Percentiles rank a stretch among this genome's conserved stretches.
These are phyloP conservation scores for Tychaedon coryphoeus DNA, from an alignment of 2,113 vertebrate genomes.

Conservation along the genomic window DNA sequence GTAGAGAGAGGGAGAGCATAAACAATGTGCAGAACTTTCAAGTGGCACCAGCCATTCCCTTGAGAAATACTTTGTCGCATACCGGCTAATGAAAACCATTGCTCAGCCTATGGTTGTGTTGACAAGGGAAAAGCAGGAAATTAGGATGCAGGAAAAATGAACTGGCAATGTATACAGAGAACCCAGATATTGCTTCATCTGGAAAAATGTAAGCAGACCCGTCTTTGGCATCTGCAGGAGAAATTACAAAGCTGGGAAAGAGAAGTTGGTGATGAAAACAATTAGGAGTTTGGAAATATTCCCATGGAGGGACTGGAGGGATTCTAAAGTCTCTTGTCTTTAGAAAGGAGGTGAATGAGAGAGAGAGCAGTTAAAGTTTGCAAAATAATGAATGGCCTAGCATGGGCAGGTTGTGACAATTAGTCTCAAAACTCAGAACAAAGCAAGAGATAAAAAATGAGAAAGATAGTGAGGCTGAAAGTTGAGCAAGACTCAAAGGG, in stretches of 20 bases:
- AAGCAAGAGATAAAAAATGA: background rate
- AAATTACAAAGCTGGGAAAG: slow-evolving; percentile 25
- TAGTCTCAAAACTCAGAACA: background rate
- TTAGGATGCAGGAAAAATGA: slow-evolving; percentile 1
- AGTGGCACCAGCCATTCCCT: background rate
- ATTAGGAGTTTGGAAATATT: background rate
- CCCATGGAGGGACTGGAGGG: background rate
- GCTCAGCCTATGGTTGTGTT: background rate
- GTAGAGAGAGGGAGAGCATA: background rate
- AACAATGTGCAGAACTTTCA: background rate
- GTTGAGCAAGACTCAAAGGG: background rate
- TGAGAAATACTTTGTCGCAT: background rate
- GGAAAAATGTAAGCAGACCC: slow-evolving; percentile 6
- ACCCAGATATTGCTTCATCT: slow-evolving; percentile 9
- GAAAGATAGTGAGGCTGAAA: background rate
- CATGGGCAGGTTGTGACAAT: background rate
- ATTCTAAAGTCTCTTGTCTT: background rate
- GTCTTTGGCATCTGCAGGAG: slow-evolving; percentile 31
- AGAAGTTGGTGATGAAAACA: slow-evolving; percentile 26
- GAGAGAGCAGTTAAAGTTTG: background rate
- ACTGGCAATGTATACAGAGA: background rate
- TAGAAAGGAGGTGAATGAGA: background rate
- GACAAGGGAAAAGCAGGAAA: slow-evolving; percentile 19
- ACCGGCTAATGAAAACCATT: slow-evolving; percentile 28
- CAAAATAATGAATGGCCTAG: background rate